Evolutionary conservation across 2,888 invertebrate genomes (phyloP).

Genomic region (Perdita meconis): DNA sequence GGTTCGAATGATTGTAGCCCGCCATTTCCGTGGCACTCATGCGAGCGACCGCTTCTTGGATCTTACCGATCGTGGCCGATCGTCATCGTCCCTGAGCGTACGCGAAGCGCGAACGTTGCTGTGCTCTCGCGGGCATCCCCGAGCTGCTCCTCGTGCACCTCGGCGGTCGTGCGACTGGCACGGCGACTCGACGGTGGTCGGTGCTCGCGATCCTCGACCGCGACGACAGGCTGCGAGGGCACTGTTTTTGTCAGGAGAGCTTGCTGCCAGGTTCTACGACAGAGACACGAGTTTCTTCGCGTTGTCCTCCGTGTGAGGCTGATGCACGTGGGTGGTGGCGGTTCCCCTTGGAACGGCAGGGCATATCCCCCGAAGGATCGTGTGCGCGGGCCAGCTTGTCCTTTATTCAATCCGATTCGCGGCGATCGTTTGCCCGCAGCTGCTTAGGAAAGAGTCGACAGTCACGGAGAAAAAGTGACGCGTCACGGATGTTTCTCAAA

Average conservation of each 20-base stretch:
- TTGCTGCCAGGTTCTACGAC: slow-evolving; percentile 68
- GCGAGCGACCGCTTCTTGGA: slow-evolving; percentile 70
- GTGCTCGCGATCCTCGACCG: slow-evolving; percentile 51
- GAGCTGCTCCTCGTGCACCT: slow-evolving; percentile 54
- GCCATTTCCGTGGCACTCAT: slow-evolving; percentile 78
- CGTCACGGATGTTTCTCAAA: slow-evolving; percentile 15
- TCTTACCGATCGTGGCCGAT: slow-evolving; percentile 74
- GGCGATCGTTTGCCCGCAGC: not conserved
- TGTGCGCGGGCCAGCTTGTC: slow-evolving; percentile 71
- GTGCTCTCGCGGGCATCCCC: slow-evolving; percentile 67
- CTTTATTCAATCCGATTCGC: slow-evolving; percentile 7
- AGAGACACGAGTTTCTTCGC: slow-evolving; percentile 66
- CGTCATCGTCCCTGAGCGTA: slow-evolving; percentile 72
- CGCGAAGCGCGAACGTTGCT: slow-evolving; percentile 62
- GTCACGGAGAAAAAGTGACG: slow-evolving; percentile 32
- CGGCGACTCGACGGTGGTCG: slow-evolving; percentile 57
- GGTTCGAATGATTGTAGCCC: slow-evolving; percentile 83
- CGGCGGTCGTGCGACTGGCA: slow-evolving; percentile 55
- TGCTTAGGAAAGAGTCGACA: slow-evolving; percentile 4
- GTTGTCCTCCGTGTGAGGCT: slow-evolving; percentile 66
- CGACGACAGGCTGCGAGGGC: slow-evolving; percentile 57
- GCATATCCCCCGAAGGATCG: slow-evolving; percentile 76
- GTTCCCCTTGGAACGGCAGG: slow-evolving; percentile 73
- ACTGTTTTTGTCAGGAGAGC: slow-evolving; percentile 75
- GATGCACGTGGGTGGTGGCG: slow-evolving; percentile 70